phyloP scores from a whole-genome alignment of 2,113 vertebrate species.

The Pithys albifrons region DNA sequence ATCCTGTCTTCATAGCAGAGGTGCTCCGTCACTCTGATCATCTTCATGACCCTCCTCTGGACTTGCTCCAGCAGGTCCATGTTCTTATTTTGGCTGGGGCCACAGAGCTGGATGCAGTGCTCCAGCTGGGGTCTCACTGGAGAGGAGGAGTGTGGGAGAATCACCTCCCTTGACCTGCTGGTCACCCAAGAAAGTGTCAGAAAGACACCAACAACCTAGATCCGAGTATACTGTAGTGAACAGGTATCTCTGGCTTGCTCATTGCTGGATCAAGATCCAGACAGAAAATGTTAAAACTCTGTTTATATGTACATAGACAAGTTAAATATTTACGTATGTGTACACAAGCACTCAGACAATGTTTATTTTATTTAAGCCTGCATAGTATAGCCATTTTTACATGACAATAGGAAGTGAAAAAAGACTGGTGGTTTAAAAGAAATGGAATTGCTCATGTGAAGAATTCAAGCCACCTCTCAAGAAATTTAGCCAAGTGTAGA shows the following conservation, averaged over 20 bases:
- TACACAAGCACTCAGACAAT: not conserved
- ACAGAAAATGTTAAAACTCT: not conserved
- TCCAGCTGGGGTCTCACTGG: not conserved
- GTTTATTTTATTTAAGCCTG: not conserved
- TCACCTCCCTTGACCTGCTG: not conserved
- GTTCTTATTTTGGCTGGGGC: not conserved
- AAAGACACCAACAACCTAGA: not conserved
- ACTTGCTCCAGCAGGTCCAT: not conserved
- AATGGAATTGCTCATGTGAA: not conserved
- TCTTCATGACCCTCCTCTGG: not conserved
- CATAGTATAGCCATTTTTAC: not conserved
- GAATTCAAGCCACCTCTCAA: not conserved
- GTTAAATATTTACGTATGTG: not conserved
- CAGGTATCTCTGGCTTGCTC: not conserved
- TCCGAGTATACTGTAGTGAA: not conserved
- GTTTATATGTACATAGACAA: fast-evolving
- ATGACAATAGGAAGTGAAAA: not conserved
- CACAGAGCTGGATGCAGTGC: not conserved
- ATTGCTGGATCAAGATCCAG: not conserved
- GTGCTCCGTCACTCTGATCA: not conserved
- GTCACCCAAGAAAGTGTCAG: not conserved
- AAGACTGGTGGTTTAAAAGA: not conserved
- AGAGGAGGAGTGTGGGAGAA: not conserved
- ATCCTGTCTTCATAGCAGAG: not conserved
- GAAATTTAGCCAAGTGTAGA: not conserved